Evolutionary conservation across 30 jellyfish, hydroid and myxozoan genomes (phyloP).

Genomic region (Aurelia sp.): DNA sequence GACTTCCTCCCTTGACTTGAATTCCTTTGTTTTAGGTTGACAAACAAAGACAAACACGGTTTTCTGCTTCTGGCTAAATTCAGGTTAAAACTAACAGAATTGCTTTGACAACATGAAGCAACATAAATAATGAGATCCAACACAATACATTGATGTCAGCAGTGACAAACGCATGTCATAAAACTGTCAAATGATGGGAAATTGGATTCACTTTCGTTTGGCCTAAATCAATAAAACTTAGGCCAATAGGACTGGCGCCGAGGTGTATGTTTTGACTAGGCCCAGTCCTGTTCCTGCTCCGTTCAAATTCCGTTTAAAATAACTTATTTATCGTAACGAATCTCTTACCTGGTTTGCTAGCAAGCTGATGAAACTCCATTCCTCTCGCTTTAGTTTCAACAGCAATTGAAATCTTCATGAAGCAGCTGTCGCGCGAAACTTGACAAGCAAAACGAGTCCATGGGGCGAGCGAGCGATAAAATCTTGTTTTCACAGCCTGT

Average conservation of each 20-base stretch:
- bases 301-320: neutral
- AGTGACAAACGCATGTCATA: too few relatives aligned
- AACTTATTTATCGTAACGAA: neutral
- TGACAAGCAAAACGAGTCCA: constrained; percentile 41
- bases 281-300: constrained; percentile 34
- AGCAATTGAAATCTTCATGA: constrained; percentile 5
- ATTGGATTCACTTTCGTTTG: neutral
- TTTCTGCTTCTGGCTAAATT: too few relatives aligned
- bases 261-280: constrained; percentile 66
- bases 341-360: constrained; percentile 51
- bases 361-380: constrained; percentile 56
- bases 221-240: neutral
- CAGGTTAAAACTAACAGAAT: too few relatives aligned
- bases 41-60: too few relatives aligned
- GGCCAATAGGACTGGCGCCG: constrained; percentile 75
- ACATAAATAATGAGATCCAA: too few relatives aligned
- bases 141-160: too few relatives aligned
- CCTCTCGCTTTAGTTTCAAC: neutral
- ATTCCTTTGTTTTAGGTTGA: too few relatives aligned
- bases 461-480: constrained; percentile 14
- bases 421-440: constrained; percentile 60
- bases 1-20: too few relatives aligned
- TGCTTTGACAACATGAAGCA: too few relatives aligned
- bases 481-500: constrained; percentile 44
- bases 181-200: neutral